Base-by-base conservation (phyloP, 2,113 vertebrate species). In the Scomber colias region DNA sequence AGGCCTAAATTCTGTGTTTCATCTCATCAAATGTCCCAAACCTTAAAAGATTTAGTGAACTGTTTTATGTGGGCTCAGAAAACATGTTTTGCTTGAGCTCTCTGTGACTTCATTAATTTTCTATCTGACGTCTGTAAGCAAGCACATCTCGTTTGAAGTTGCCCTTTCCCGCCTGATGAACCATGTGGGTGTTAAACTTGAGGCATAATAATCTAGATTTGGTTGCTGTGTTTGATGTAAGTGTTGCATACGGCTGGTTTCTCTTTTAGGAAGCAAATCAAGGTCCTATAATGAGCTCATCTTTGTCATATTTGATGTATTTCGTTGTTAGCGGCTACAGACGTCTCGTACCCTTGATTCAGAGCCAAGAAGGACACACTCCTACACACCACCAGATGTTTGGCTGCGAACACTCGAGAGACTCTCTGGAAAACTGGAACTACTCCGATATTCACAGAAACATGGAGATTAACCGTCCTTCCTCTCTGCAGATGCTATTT, bases 401-500 rank as follows among this genome's bases (percentile, higher is more conserved):
- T 48, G 15, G 35, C 63, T 40, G 55, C 11, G 45, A 31, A 45
- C 19, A 21, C 46, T 14, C 2, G 24, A n/a, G 19, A 11, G 16
- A 19, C 3, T 73, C 11, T 17, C 17, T 13, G 11, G 44, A 24
- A 10, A 31, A 21, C 51, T 7, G 9, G 40, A 31, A 57, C 15
- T 13, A 40, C 40, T 16, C 3, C 8, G 2, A 54, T 17, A 4
- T 3, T 12, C 61, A 44, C 53, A 7, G 53, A 27, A 59, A n/a
- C 6, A 44, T 46, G 27, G 40, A 31, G 61, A 54, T 17, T 3
- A 19, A 14, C 13, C 17, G 10, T 61, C 74, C 49, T 40, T 27
- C 54, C 60, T 62, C 44, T 55, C 19, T 56, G 48, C 57, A 2
- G 21, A 54, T 13, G 66, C 49, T 54, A 21, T 70, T 65, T 50